These are phyloP conservation scores for Sphaerodactylus townsendi DNA, from an alignment of 2,113 vertebrate species.

Conservation along the genomic window DNA sequence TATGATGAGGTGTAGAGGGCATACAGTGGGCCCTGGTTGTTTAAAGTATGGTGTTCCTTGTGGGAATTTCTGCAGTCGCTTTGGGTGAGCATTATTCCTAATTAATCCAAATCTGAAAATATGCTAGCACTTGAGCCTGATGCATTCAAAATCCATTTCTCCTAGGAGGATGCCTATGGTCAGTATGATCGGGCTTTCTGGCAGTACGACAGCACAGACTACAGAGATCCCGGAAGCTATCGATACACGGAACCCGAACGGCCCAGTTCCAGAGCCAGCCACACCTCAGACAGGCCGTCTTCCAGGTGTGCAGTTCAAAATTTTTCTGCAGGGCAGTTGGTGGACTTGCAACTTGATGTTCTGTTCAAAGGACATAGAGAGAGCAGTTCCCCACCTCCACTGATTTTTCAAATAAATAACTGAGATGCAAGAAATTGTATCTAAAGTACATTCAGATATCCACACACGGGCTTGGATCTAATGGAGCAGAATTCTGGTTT, in stretches of 20 bases:
- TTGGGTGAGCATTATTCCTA: no score
- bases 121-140: not conserved
- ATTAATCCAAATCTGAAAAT: no score
- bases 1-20: no score
- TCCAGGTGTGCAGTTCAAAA: slow-evolving; percentile 77
- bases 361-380: no score
- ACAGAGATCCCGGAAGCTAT: slow-evolving; percentile 74
- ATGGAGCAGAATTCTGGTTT: no score
- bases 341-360: no score
- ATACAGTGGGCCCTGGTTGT: no score
- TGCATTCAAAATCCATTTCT: not conserved
- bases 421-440: not conserved
- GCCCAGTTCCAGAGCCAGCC: slow-evolving; percentile 89
- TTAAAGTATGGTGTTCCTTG: no score
- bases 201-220: slow-evolving; percentile 75
- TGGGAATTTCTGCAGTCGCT: no score
- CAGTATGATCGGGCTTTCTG: slow-evolving; percentile 82
- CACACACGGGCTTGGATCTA: no score
- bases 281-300: slow-evolving; percentile 88
- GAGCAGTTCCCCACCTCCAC: no score
- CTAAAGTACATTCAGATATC: not conserved
- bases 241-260: slow-evolving; percentile 80
- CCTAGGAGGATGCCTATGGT: slow-evolving; percentile 79
- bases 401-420: not conserved
- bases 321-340: rapidly evolving